A percentile compares a stretch with the other conserved stretches of the same genome.
Conservation (phyloP, 2,113 vertebrate genomes). For the Podocnemis expansa region DNA sequence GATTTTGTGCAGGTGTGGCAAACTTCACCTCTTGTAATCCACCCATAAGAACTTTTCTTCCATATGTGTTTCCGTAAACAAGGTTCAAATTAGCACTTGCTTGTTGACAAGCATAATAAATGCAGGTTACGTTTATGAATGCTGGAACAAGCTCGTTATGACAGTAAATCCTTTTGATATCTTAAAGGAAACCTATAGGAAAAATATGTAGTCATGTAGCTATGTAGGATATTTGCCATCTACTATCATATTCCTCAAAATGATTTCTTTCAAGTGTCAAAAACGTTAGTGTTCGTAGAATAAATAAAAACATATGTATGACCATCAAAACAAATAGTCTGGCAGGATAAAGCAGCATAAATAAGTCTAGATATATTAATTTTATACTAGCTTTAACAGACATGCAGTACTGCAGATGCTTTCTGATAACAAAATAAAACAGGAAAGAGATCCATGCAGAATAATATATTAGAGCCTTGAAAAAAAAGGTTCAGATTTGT, state of each 20-base stretch:
- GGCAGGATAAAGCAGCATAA: constrained; percentile 71
- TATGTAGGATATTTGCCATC: constrained; percentile 70
- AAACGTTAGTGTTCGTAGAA: constrained; percentile 72
- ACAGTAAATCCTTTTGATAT: constrained; percentile 52
- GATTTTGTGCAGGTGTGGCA: neutral
- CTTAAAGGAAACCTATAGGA: constrained; percentile 49
- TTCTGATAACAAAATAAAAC: constrained; percentile 75
- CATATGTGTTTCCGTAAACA: neutral
- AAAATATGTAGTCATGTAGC: constrained; percentile 65
- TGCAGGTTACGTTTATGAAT: neutral
- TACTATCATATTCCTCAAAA: constrained; percentile 69
- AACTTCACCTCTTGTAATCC: neutral
- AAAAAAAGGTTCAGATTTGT: constrained; percentile 76
- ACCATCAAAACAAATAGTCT: constrained; percentile 75
- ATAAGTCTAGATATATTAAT: constrained; percentile 76
- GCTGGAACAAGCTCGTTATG: constrained; percentile 29
- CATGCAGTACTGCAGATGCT: constrained; percentile 74
- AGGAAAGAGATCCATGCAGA: constrained; percentile 58
- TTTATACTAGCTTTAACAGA: constrained; percentile 73
- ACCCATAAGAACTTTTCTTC: neutral
- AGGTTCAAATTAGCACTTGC: neutral
- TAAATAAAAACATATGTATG: constrained; percentile 73
- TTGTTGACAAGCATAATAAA: neutral
- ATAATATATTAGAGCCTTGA: constrained; percentile 77
- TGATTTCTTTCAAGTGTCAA: constrained; percentile 75